phyloP scores from a whole-genome alignment of 2,797 vertebrate species.

The Sitta carolinensis region DNA sequence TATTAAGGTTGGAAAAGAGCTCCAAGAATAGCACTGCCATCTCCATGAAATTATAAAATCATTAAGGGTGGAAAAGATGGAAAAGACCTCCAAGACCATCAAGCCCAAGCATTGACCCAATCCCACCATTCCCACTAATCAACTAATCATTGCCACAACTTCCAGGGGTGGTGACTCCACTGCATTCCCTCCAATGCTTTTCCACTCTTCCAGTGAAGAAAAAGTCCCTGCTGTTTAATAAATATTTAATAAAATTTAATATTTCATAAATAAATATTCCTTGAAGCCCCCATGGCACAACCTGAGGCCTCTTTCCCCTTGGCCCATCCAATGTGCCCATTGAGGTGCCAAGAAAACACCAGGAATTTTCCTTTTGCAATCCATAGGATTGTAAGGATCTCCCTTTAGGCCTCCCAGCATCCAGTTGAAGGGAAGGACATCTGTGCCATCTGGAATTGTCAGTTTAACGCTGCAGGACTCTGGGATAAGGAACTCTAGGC shows the following conservation, averaged over 20 bases:
- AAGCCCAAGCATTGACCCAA: not conserved
- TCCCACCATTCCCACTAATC: not conserved
- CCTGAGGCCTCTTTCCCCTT: accelerated
- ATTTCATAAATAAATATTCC: not conserved
- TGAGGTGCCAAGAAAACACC: not conserved
- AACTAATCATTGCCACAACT: not conserved
- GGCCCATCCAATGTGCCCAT: not conserved
- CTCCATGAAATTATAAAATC: not conserved
- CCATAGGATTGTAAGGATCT: not conserved
- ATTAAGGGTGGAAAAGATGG: not conserved
- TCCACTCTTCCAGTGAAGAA: not conserved
- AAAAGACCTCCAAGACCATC: not conserved
- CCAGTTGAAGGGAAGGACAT: not conserved
- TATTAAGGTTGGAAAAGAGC: not conserved
- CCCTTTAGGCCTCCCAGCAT: not conserved
- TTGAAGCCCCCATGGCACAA: not conserved
- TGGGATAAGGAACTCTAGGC: not conserved
- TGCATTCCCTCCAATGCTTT: not conserved
- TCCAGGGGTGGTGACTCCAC: not conserved
- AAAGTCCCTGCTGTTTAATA: not conserved
- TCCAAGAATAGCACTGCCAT: not conserved
- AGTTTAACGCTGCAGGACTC: not conserved
- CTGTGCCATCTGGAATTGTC: not conserved
- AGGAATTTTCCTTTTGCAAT: not conserved
- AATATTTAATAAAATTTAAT: too few species aligned